Evolutionary conservation across 2,113 vertebrate species (phyloP).

Genomic region (Pollachius pollachius): DNA sequence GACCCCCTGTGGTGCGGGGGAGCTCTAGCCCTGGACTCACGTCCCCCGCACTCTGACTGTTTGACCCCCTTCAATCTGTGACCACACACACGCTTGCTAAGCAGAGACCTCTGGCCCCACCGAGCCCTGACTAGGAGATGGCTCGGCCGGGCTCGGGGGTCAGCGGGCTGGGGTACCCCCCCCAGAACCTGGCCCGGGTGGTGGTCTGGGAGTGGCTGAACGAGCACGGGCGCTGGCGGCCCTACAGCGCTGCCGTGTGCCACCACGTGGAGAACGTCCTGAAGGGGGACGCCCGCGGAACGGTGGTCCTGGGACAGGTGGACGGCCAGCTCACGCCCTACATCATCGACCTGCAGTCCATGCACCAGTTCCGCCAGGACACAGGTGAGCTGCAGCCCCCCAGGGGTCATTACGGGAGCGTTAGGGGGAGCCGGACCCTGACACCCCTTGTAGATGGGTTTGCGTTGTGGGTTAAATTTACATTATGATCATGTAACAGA

Average conservation of each 20-base stretch:
- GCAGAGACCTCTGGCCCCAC: not conserved
- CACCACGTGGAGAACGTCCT: slow-evolving; percentile 94
- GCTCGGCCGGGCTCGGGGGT: slow-evolving; percentile 70
- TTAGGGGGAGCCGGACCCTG: not conserved
- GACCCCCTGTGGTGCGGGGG: no score
- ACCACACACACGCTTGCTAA: slow-evolving; percentile 6
- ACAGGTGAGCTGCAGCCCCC: slow-evolving; percentile 79
- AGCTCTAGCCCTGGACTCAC: no score
- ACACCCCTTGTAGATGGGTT: not conserved
- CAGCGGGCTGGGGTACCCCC: slow-evolving; percentile 81
- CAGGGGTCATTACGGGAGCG: not conserved
- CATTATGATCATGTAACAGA: no score
- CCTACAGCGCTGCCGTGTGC: slow-evolving; percentile 88
- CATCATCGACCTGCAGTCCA: slow-evolving; percentile 93
- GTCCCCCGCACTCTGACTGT: not conserved
- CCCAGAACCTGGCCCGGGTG: slow-evolving; percentile 88
- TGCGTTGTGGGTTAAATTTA: no score
- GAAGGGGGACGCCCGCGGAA: slow-evolving; percentile 85
- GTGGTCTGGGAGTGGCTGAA: slow-evolving; percentile 98
- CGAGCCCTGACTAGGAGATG: slow-evolving; percentile 54
- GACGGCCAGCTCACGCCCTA: slow-evolving; percentile 90
- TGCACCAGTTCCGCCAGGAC: slow-evolving; percentile 97
- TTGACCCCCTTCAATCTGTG: no score
- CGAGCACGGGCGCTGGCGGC: slow-evolving; percentile 91
- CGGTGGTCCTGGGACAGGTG: slow-evolving; percentile 89